A percentile compares a stretch with the other conserved stretches of the same genome.
These are phyloP conservation scores for Masnerella sp. DNA, from an alignment of 2,888 invertebrate species.

Conservation along the genomic window DNA sequence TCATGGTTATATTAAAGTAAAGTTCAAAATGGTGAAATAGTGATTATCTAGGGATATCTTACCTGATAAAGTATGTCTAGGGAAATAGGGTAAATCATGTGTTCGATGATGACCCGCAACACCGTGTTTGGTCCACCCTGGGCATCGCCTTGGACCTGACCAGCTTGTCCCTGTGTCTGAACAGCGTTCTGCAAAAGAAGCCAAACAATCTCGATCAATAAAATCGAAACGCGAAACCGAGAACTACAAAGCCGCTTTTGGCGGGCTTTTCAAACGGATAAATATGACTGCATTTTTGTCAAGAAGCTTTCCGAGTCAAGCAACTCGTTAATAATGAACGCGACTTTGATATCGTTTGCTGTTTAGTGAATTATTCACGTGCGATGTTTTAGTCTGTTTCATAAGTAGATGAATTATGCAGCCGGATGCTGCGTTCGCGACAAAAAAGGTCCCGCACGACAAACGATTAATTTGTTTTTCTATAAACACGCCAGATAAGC, in stretches of 20 bases:
- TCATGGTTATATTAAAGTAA: too few relatives aligned
- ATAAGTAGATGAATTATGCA: slow-evolving; percentile 15
- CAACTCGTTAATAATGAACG: slow-evolving; percentile 30
- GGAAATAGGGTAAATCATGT: slow-evolving; percentile 98
- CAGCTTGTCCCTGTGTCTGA: slow-evolving; percentile 85
- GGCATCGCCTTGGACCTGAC: slow-evolving; percentile 79
- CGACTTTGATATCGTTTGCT: slow-evolving; percentile 31
- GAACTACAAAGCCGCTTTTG: not conserved
- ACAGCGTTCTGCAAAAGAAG: slow-evolving; percentile 80
- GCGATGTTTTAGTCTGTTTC: slow-evolving; percentile 33
- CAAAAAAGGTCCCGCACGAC: slow-evolving; percentile 1
- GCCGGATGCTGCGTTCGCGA: not conserved
- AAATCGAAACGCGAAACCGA: not conserved
- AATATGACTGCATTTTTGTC: slow-evolving; percentile 20
- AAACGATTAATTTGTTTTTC: slow-evolving; percentile 10
- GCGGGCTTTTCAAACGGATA: too few relatives aligned
- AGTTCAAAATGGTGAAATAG: too few relatives aligned
- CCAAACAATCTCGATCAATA: slow-evolving; percentile 17
- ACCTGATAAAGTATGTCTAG: slow-evolving; percentile 96
- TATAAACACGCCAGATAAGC: not conserved
- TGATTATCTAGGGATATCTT: too few relatives aligned
- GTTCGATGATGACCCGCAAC: slow-evolving; percentile 98
- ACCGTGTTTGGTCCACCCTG: slow-evolving; percentile 97
- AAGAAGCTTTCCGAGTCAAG: slow-evolving; percentile 34
- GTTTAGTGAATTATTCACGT: slow-evolving; percentile 26